Conservation (phyloP, 2,797 vertebrate genomes). For the Pterois miles region DNA sequence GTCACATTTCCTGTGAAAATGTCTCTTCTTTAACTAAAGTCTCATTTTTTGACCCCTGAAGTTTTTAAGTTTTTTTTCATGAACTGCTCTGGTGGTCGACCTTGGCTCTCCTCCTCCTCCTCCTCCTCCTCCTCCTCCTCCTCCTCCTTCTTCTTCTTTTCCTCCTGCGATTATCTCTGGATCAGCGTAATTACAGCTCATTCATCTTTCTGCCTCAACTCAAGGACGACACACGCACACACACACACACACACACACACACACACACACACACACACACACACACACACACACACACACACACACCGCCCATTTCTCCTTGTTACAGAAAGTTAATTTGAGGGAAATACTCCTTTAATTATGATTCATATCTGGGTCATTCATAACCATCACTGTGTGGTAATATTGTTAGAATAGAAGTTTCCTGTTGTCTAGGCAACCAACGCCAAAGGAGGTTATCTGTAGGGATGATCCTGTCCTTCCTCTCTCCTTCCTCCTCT, state of each 20-base stretch:
- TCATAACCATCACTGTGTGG: slow-evolving; percentile 23
- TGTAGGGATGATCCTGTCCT: background rate
- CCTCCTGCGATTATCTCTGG: slow-evolving; percentile 47
- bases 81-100: slow-evolving; percentile 17
- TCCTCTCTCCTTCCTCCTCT: no score
- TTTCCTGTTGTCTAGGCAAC: slow-evolving; percentile 4
- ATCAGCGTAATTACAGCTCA: slow-evolving; percentile 64
- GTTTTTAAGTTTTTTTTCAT: background rate
- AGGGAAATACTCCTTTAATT: slow-evolving; percentile 65
- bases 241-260: slow-evolving; percentile 30
- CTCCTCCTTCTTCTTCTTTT: background rate
- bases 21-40: background rate
- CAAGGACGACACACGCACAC: slow-evolving; percentile 51
- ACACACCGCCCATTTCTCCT: slow-evolving; percentile 32
- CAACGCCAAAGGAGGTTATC: background rate
- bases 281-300: slow-evolving; percentile 24
- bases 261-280: slow-evolving; percentile 32
- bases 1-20: background rate
- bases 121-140: background rate
- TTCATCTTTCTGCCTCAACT: slow-evolving; percentile 61
- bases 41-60: background rate
- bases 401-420: slow-evolving; percentile 13
- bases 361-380: slow-evolving; percentile 67
- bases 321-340: slow-evolving; percentile 56
- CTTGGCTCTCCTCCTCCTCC: slow-evolving; percentile 27